phyloP scores from a whole-genome alignment of 2,888 invertebrate species.

The Dryadula phaetusa region DNA sequence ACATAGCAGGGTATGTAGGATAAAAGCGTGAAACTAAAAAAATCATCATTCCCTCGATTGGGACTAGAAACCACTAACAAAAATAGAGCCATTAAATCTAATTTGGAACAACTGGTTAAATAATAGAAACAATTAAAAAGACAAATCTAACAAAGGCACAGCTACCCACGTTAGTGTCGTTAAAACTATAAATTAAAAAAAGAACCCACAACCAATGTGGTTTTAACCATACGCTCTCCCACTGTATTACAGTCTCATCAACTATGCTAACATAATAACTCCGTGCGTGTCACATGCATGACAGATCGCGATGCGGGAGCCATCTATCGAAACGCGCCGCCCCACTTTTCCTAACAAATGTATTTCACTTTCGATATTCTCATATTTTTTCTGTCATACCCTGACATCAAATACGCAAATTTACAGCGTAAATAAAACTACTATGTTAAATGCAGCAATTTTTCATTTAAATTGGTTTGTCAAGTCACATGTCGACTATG shows the following conservation, averaged over 20 bases:
- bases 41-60: too few relatives aligned
- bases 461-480: too few relatives aligned
- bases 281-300: constrained; percentile 49
- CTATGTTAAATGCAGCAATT: not conserved
- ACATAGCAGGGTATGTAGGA: too few relatives aligned
- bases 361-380: constrained; percentile 37
- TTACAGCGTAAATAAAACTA: not conserved
- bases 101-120: too few relatives aligned
- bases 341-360: constrained; percentile 44
- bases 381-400: constrained; percentile 41
- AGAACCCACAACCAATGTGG: not conserved
- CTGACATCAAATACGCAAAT: constrained; percentile 26
- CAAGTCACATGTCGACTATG: too few relatives aligned
- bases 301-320: constrained; percentile 51
- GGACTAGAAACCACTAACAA: too few relatives aligned
- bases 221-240: too few relatives aligned
- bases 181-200: too few relatives aligned
- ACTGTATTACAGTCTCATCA: not conserved
- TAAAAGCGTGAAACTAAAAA: too few relatives aligned
- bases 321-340: constrained; percentile 46
- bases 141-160: too few relatives aligned
- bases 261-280: constrained; percentile 40
- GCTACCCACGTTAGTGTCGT: too few relatives aligned
- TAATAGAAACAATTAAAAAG: too few relatives aligned
- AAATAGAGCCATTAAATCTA: not conserved